Percentiles rank a stretch among this genome's conserved stretches.
Conservation (phyloP, 2,888 invertebrate species). For the Priapulus caudatus region DNA sequence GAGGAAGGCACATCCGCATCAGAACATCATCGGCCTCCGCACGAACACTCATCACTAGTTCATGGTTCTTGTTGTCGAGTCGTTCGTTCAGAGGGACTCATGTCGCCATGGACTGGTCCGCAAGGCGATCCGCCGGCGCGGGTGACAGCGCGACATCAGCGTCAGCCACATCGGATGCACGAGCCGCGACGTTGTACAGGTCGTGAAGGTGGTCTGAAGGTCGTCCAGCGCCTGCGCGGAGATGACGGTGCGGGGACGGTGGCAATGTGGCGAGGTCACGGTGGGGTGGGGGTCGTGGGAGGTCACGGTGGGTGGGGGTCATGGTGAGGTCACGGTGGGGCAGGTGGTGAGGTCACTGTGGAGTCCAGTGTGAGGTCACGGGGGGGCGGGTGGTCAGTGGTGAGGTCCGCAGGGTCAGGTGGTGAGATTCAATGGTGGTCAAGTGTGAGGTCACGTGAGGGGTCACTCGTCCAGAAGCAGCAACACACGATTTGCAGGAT, state of each 20-base stretch:
- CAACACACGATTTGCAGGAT: no score
- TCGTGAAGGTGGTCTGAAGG: conserved; percentile 49
- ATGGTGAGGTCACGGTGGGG: neutral
- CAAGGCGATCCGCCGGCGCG: no score
- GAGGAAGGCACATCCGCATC: no score
- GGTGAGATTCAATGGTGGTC: no score
- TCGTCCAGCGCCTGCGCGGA: conserved; percentile 33
- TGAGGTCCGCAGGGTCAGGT: no score
- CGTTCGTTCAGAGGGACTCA: conserved; percentile 35
- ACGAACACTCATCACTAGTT: conserved; percentile 58
- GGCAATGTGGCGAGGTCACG: neutral
- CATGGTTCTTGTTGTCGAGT: conserved; percentile 67
- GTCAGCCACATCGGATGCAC: conserved; percentile 54
- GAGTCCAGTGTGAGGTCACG: no score
- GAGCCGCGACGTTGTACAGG: conserved; percentile 54
- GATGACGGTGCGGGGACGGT: neutral
- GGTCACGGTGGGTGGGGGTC: neutral
- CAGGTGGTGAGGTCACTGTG: neutral
- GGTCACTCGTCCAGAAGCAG: no score
- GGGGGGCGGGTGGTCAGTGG: no score
- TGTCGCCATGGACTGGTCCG: conserved; percentile 36
- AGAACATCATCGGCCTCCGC: no score
- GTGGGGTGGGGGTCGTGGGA: neutral
- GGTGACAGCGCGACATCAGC: conserved; percentile 46
- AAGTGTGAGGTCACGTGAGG: no score